Evolutionary conservation across 1,140 invertebrate genomes (phyloP).

Genomic region (Oryctes rhinoceros): DNA sequence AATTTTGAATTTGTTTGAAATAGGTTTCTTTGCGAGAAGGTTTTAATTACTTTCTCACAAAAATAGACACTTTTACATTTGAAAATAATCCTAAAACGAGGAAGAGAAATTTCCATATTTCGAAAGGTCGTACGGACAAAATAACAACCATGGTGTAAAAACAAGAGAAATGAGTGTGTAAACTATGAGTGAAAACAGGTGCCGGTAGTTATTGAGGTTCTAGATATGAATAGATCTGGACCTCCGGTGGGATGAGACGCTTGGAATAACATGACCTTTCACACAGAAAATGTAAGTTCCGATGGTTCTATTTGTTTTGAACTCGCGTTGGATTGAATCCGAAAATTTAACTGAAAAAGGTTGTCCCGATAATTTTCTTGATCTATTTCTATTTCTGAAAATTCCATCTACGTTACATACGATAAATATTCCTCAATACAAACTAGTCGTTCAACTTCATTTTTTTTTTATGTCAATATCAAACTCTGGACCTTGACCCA

Average conservation of each 20-base stretch:
- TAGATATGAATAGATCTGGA: constrained; percentile 12
- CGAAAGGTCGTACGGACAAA: background rate
- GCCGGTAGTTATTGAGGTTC: background rate
- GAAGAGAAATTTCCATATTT: background rate
- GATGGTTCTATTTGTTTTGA: background rate
- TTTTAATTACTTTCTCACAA: too few relatives aligned
- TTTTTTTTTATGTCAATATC: background rate
- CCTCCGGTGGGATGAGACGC: background rate
- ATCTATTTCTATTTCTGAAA: too few relatives aligned
- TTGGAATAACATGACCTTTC: constrained; percentile 18
- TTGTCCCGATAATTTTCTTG: too few relatives aligned
- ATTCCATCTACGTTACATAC: too few relatives aligned
- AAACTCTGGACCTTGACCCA: background rate
- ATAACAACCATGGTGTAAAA: background rate
- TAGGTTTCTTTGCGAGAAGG: too few relatives aligned
- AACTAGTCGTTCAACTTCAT: background rate
- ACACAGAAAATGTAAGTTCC: background rate
- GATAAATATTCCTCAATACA: too few relatives aligned
- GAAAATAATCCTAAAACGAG: too few relatives aligned
- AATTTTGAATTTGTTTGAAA: too few relatives aligned
- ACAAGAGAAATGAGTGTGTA: background rate
- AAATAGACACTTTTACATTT: too few relatives aligned
- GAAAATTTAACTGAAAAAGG: too few relatives aligned
- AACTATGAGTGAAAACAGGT: constrained; percentile 22
- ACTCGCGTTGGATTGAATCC: too few relatives aligned